phyloP scores from a whole-genome alignment of 2,888 invertebrate species.

The Oegoconia quadripuncta region DNA sequence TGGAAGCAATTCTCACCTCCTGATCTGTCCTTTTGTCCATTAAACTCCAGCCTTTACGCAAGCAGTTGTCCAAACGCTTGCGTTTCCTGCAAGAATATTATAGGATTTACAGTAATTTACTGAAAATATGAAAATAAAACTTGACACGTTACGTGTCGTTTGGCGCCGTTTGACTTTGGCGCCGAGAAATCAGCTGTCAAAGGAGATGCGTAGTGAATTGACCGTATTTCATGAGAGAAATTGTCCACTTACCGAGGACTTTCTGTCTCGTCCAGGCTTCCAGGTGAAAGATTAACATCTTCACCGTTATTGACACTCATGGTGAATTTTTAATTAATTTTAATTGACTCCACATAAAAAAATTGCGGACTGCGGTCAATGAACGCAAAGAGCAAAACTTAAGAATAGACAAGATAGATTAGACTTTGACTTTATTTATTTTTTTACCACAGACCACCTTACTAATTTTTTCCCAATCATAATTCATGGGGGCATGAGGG shows the following conservation, averaged over 20 bases:
- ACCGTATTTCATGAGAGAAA: slow-evolving; percentile 23
- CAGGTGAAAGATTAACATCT: slow-evolving; percentile 39
- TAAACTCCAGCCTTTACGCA: slow-evolving; percentile 67
- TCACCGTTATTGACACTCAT: slow-evolving; percentile 50
- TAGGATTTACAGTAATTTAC: slow-evolving; percentile 16
- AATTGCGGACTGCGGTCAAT: slow-evolving; percentile 3
- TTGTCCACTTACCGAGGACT: slow-evolving; percentile 52
- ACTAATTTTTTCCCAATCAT: too few relatives aligned
- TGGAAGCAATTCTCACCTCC: slow-evolving; percentile 43
- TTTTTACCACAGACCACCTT: too few relatives aligned
- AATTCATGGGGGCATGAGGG: too few relatives aligned
- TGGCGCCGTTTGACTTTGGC: slow-evolving; percentile 72
- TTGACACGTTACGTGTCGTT: slow-evolving; percentile 26
- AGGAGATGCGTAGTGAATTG: slow-evolving; percentile 28
- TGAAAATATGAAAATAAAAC: slow-evolving; percentile 12
- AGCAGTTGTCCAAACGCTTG: slow-evolving; percentile 45
- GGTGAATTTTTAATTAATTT: slow-evolving; percentile 20
- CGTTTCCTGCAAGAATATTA: slow-evolving; percentile 54
- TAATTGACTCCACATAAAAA: slow-evolving; percentile 13
- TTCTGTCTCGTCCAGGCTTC: slow-evolving; percentile 39
- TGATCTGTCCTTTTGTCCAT: slow-evolving; percentile 66
- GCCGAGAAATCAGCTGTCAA: slow-evolving; percentile 72
- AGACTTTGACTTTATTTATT: too few relatives aligned
- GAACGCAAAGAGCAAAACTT: slow-evolving; percentile 19
- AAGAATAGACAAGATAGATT: slow-evolving; percentile 19